Conservation (phyloP, 2,888 invertebrate species). For the Melangyna quadrimaculata region DNA sequence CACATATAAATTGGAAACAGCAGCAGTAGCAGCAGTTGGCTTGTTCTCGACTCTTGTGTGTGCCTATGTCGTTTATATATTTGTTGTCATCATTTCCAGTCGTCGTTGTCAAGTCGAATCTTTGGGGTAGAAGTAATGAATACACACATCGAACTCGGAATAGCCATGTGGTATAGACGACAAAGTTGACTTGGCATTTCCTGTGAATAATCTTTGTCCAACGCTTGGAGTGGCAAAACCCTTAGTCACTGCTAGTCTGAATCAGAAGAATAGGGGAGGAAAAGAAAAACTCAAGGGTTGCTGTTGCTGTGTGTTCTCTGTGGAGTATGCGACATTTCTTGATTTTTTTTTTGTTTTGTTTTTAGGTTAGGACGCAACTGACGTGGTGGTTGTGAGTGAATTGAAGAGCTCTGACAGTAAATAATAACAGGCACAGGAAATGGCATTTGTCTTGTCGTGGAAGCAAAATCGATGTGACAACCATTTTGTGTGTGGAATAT, state of each 20-base stretch:
- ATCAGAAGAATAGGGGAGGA: conserved; percentile 49
- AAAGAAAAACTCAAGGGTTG: conserved; percentile 61
- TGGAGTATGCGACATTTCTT: conserved; percentile 41
- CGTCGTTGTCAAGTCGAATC: conserved; percentile 57
- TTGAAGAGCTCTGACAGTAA: conserved; percentile 28
- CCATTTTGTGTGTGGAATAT: conserved; percentile 51
- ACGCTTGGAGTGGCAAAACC: conserved; percentile 48
- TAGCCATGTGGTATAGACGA: conserved; percentile 52
- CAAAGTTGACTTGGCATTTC: conserved; percentile 22
- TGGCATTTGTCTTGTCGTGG: conserved; percentile 49
- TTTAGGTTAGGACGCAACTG: conserved; percentile 67
- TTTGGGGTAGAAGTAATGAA: conserved; percentile 44
- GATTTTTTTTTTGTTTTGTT: conserved; percentile 26
- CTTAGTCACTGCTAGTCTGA: conserved; percentile 22
- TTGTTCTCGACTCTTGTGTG: conserved; percentile 45
- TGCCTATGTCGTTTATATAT: conserved; percentile 44
- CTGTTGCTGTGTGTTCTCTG: conserved; percentile 20
- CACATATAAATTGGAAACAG: conserved; percentile 46
- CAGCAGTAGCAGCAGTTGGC: conserved; percentile 35
- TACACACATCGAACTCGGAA: conserved; percentile 23
- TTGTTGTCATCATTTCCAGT: conserved; percentile 58
- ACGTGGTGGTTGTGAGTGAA: conserved; percentile 58
- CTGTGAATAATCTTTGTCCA: conserved; percentile 38
- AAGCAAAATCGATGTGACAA: conserved; percentile 65
- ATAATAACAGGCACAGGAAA: conserved; percentile 57